Percentiles rank a stretch among this genome's conserved stretches.
phyloP scores from a whole-genome alignment of 2,888 invertebrate genomes.

The Lasioglossum lativentre region DNA sequence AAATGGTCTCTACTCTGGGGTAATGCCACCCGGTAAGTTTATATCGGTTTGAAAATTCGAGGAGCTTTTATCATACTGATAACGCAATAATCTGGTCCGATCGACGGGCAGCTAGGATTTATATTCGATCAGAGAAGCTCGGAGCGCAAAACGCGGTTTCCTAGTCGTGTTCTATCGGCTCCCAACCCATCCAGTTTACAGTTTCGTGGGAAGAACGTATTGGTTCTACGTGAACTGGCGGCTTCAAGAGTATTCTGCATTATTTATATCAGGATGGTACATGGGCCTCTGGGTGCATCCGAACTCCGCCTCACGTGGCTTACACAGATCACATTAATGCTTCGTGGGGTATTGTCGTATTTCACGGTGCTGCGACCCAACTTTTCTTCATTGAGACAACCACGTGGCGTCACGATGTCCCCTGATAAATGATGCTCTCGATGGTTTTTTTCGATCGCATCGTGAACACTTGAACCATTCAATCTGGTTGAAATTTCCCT shows the following conservation, averaged over 20 bases:
- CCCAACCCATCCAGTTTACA: conserved; percentile 62
- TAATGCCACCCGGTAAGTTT: neutral
- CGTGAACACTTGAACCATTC: neutral
- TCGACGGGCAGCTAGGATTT: conserved; percentile 24
- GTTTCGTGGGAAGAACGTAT: conserved; percentile 72
- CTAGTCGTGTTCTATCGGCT: conserved; percentile 46
- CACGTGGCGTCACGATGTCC: neutral
- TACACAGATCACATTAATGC: conserved; percentile 76
- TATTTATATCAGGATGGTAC: conserved; percentile 74
- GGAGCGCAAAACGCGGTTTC: conserved; percentile 9
- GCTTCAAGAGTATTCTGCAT: conserved; percentile 78
- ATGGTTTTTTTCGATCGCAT: conserved; percentile 23
- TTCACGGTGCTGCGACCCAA: conserved; percentile 63
- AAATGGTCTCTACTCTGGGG: neutral
- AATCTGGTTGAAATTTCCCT: neutral
- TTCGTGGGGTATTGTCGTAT: conserved; percentile 70
- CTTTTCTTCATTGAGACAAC: conserved; percentile 70
- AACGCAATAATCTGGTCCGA: conserved; percentile 9
- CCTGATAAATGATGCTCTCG: conserved; percentile 35
- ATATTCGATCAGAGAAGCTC: conserved; percentile 33
- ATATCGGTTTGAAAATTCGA: neutral
- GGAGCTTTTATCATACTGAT: conserved; percentile 3
- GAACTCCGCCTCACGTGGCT: conserved; percentile 68
- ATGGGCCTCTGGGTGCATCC: conserved; percentile 49
- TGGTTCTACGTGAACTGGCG: conserved; percentile 79